These are phyloP conservation scores for Hyppa rectilinea DNA, from an alignment of 2,888 invertebrate species.

Conservation along the genomic window DNA sequence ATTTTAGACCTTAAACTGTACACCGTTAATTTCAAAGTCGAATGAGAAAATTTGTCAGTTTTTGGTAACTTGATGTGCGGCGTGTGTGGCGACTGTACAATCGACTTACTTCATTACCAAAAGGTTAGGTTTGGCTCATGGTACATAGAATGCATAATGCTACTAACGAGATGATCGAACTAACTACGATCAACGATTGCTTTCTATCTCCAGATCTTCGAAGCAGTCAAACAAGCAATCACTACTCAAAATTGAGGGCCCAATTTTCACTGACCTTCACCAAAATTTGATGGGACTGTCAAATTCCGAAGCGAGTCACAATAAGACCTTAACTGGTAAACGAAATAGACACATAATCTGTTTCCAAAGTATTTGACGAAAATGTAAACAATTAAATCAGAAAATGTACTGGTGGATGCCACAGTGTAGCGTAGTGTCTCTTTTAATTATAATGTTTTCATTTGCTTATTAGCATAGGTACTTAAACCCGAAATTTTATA, in stretches of 20 bases:
- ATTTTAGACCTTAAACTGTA: too few species aligned
- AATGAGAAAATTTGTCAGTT: too few species aligned
- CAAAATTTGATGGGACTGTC: background rate
- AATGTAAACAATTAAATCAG: background rate
- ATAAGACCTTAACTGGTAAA: background rate
- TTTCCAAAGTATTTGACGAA: background rate
- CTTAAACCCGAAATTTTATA: background rate
- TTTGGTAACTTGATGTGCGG: too few species aligned
- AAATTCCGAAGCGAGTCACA: background rate
- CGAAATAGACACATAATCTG: background rate
- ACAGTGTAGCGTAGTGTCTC: background rate
- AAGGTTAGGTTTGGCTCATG: background rate
- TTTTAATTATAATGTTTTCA: background rate
- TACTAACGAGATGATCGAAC: background rate
- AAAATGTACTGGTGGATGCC: background rate
- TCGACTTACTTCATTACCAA: background rate
- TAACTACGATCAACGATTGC: background rate
- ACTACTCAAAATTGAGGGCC: background rate
- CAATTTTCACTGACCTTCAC: background rate
- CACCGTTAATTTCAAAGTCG: too few species aligned
- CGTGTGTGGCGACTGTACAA: too few species aligned
- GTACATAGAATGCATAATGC: background rate
- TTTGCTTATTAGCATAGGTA: background rate
- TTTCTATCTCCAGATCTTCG: background rate
- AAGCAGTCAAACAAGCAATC: background rate